Conservation (phyloP, 2,888 invertebrate genomes). For the Phaedon cochleariae region DNA sequence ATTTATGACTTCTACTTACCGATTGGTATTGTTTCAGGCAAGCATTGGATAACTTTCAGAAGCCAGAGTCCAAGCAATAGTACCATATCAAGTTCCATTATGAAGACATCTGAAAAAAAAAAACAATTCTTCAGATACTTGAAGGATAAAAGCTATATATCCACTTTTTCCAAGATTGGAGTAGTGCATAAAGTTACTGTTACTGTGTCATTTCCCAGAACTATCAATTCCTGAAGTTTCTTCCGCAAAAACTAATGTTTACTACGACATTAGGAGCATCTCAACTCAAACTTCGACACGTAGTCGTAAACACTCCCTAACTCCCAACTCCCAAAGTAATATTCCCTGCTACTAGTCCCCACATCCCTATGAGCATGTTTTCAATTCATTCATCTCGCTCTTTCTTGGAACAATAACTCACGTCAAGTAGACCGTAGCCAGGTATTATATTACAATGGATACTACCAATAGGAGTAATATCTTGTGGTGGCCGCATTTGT, state of each 20-base stretch:
- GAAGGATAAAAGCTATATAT: too few relatives aligned
- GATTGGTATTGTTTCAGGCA: conserved; percentile 66
- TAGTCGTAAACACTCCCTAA: neutral
- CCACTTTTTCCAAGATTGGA: too few relatives aligned
- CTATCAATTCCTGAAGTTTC: neutral
- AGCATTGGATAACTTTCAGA: conserved; percentile 44
- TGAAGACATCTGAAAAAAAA: conserved; percentile 51
- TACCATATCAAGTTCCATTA: conserved; percentile 48
- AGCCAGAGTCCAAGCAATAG: conserved; percentile 46
- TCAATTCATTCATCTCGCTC: neutral
- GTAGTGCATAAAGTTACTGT: too few relatives aligned
- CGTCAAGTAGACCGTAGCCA: neutral
- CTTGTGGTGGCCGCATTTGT: too few relatives aligned
- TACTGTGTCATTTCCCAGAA: neutral
- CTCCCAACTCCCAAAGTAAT: neutral
- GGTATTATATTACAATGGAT: neutral
- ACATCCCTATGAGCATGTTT: too few relatives aligned
- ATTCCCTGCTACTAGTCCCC: too few relatives aligned
- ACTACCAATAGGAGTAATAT: too few relatives aligned
- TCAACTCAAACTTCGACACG: neutral
- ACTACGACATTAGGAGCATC: too few relatives aligned
- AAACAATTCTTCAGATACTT: too few relatives aligned
- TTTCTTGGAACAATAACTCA: neutral
- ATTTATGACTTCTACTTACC: too few relatives aligned
- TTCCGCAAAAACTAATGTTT: neutral